Evolutionary conservation across 2,113 vertebrate genomes (phyloP).

Genomic region (Physeter macrocephalus): DNA sequence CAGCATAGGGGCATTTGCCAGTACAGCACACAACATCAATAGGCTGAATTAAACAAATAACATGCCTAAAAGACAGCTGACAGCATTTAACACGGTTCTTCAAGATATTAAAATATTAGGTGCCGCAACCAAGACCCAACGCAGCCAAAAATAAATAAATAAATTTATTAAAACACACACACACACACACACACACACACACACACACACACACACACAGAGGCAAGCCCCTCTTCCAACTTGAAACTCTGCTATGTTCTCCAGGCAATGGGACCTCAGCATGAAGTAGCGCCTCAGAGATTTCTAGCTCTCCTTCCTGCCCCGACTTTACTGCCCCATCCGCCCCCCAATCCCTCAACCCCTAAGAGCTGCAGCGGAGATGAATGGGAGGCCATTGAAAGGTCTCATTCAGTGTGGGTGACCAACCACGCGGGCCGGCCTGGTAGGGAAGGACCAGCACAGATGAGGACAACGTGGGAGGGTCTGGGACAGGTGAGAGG

Average conservation of each 20-base stretch:
- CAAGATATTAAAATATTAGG: background rate
- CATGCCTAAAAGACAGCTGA: background rate
- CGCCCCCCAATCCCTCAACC: background rate
- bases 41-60: background rate
- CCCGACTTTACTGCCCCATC: too few species aligned
- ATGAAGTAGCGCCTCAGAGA: background rate
- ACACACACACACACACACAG: accelerated
- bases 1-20: too few species aligned
- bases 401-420: accelerated
- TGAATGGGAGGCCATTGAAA: accelerated
- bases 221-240: background rate
- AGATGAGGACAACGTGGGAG: accelerated
- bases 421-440: accelerated
- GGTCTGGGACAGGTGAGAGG: too few species aligned
- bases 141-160: too few species aligned
- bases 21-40: accelerated
- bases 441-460: too few species aligned
- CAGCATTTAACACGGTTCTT: background rate
- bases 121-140: too few species aligned
- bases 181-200: too few species aligned
- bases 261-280: background rate
- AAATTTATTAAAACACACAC: too few species aligned
- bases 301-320: background rate
- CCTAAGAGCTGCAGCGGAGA: background rate
- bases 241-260: background rate